Percentiles rank a stretch among this genome's conserved stretches.
These are phyloP conservation scores for Capreolus pygargus DNA, from an alignment of 2,113 vertebrate species.

Conservation along the genomic window DNA sequence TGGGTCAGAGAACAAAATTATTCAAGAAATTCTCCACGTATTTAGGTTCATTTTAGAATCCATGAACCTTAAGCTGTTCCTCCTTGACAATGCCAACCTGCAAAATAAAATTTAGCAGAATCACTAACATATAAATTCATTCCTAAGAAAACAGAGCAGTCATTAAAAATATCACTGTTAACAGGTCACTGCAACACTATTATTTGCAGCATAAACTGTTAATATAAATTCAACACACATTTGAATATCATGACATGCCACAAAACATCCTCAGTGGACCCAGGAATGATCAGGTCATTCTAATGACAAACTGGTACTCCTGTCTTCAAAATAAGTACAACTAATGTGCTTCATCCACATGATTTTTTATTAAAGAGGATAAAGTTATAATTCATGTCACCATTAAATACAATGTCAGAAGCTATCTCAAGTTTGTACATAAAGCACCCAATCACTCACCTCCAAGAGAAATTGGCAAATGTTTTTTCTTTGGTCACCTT, in stretches of 20 bases:
- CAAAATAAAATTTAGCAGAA: slow-evolving; percentile 65
- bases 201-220: not conserved
- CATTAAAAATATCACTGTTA: not conserved
- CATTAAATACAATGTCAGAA: not conserved
- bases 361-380: not conserved
- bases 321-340: not conserved
- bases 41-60: slow-evolving; percentile 82
- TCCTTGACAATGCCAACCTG: slow-evolving; percentile 91
- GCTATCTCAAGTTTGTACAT: not conserved
- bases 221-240: not conserved
- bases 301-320: not conserved
- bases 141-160: not conserved
- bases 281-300: not conserved
- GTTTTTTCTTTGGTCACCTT: slow-evolving; percentile 89
- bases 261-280: not conserved
- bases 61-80: slow-evolving; percentile 92
- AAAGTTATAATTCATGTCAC: not conserved
- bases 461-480: slow-evolving; percentile 90
- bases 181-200: not conserved
- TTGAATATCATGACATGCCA: accelerated
- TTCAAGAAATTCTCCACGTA: slow-evolving; percentile 72
- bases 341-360: not conserved
- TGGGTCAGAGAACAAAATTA: slow-evolving; percentile 63
- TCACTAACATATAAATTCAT: not conserved
- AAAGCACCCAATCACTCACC: slow-evolving; percentile 75